Conservation (phyloP, 2,888 invertebrate species). For the Lithophane ornitopus region DNA sequence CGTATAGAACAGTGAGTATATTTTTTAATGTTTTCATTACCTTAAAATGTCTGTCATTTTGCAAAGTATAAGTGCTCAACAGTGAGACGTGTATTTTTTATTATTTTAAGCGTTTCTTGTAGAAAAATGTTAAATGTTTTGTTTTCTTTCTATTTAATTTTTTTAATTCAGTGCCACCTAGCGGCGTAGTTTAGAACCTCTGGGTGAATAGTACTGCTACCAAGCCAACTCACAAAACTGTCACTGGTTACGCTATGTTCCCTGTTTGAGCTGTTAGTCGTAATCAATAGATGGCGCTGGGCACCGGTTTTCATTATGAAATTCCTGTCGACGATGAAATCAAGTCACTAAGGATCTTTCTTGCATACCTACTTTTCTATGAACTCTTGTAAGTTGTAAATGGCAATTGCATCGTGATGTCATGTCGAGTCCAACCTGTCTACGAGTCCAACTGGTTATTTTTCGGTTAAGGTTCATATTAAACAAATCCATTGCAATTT, state of each 20-base stretch:
- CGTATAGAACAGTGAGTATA: constrained; percentile 96
- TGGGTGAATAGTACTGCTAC: background rate
- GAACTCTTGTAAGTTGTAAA: background rate
- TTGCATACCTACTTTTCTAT: background rate
- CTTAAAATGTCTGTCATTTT: background rate
- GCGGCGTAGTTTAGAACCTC: background rate
- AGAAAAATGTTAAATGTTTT: background rate
- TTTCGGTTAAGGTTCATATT: background rate
- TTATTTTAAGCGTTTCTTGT: background rate
- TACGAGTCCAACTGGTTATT: background rate
- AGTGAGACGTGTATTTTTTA: background rate
- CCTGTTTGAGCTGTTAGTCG: background rate
- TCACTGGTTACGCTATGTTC: background rate
- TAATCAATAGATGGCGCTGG: constrained; percentile 39
- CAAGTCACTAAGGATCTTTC: background rate
- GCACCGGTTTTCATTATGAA: background rate
- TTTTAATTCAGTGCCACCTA: constrained; percentile 62
- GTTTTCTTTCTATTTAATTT: background rate
- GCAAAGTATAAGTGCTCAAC: fast-evolving
- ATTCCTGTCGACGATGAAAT: background rate
- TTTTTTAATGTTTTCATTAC: background rate
- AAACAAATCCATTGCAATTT: background rate
- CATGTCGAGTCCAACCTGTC: background rate
- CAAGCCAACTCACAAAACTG: background rate
- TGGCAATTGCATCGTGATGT: background rate